Base-by-base conservation (phyloP, 2,888 invertebrate genomes). In the Keiferia lycopersicella region DNA sequence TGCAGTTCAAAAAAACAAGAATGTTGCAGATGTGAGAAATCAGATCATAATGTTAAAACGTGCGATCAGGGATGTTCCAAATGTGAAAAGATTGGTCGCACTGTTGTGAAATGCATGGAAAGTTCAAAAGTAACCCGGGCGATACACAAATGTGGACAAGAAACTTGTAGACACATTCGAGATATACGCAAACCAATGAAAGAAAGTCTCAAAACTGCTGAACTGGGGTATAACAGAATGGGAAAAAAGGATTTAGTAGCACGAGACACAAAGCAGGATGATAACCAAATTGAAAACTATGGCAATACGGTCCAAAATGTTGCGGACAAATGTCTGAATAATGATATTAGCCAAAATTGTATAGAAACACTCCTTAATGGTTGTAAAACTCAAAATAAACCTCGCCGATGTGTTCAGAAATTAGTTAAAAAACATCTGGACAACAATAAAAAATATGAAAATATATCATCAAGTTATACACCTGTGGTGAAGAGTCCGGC, bases 381-480 rank as follows among this genome's bases (percentile, higher is more conserved):
- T 53, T 53, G 53, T 53, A 53, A 26, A 53, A 53, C n/a, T 56
- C 56, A 16, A 56, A 34, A 34, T 56, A 16, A 26, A 16, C 26
- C 8, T 56, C 56, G 26, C 34, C n/a, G 26, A 34, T 26, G 56
- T 59, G 41, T 59, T 59, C 59, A 59, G 16, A 39, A 26, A 59
- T 11, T 20, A 39, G 16, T 12, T 18, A 18, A 14, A 20, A 22
- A 12, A 20, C 4, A 14, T 41, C 20, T 39, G 16, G 14, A 59
- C 16, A 14, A 12, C 2, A 14, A 59, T 20, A 39, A 38, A 39
- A 39, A 59, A 0, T 20, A 6, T 20, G 20, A 38, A 58, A 38
- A 59, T 20, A 59, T 59, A 57, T 57, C 57, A 30, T 50, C 51
- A 22, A 22, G 20, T 10, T 14, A 53, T 22, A 53, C 51, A 53